Conservation (phyloP, 1,140 invertebrate species). For the Coptotermes formosanus region DNA sequence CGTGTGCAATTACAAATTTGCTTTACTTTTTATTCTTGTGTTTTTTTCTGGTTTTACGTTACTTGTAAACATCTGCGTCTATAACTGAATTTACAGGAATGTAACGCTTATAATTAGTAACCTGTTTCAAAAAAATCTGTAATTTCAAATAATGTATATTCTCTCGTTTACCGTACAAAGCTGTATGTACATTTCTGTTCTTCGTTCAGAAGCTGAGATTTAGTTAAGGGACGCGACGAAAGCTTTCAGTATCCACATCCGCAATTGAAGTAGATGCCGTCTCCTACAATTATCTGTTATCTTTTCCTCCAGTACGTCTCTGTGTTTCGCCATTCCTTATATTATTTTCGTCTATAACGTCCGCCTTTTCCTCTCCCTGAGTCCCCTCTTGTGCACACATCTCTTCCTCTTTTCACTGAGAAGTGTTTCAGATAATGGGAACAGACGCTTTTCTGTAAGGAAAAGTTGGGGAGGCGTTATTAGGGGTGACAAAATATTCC, state of each 20-base stretch:
- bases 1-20: too few species aligned
- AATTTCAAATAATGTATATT: too few species aligned
- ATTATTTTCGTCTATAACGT: neutral
- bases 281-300: conserved; percentile 12
- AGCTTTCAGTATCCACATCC: neutral
- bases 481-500: neutral
- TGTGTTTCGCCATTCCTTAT: neutral
- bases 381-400: neutral
- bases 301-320: neutral
- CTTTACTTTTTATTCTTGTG: too few species aligned
- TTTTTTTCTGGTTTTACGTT: too few species aligned
- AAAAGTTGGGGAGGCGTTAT: neutral
- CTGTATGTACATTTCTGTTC: neutral
- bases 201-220: neutral
- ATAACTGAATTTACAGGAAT: too few species aligned
- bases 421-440: neutral
- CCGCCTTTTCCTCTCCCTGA: neutral
- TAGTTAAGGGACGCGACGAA: neutral
- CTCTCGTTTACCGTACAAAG: too few species aligned
- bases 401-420: neutral
- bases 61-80: too few species aligned
- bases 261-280: neutral
- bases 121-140: too few species aligned
- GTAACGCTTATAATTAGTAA: too few species aligned
- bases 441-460: neutral